Conservation (phyloP, 1,140 invertebrate genomes). For the Plodia interpunctella region DNA sequence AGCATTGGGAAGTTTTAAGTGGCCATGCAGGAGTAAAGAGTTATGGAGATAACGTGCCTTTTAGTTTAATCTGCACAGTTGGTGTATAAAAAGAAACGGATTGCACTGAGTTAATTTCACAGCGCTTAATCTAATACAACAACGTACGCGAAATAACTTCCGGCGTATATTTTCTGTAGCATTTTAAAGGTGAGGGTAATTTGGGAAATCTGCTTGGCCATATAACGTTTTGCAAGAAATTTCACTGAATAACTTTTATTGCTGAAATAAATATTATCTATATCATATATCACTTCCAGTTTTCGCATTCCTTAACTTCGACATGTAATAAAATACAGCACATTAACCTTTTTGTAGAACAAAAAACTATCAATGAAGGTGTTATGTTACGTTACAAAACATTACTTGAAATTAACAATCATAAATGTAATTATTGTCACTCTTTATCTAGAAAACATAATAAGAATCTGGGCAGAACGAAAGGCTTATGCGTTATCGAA, state of each 20-base stretch:
- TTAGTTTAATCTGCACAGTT: conserved; percentile 38
- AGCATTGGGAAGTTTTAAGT: conserved; percentile 42
- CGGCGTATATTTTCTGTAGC: conserved; percentile 33
- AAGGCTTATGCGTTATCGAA: conserved; percentile 7
- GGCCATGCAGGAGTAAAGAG: conserved; percentile 32
- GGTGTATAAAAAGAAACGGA: conserved; percentile 37
- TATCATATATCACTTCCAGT: background rate
- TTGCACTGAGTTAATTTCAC: conserved; percentile 47
- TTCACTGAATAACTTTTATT: background rate
- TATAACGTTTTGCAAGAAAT: conserved; percentile 15
- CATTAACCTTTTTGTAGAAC: too few species aligned
- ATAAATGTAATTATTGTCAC: too few species aligned
- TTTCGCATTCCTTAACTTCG: too few species aligned
- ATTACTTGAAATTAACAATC: too few species aligned
- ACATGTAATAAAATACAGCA: too few species aligned
- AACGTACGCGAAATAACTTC: conserved; percentile 44
- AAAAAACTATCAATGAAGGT: too few species aligned
- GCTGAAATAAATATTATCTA: background rate
- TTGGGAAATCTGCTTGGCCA: conserved; percentile 33
- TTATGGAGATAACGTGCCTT: conserved; percentile 46
- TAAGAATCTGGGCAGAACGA: background rate
- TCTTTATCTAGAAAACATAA: too few species aligned
- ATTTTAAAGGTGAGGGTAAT: conserved; percentile 36
- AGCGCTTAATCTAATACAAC: conserved; percentile 47
- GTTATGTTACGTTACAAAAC: too few species aligned